phyloP scores from a whole-genome alignment of 2,888 invertebrate genomes.

The Allolobophora icterica region DNA sequence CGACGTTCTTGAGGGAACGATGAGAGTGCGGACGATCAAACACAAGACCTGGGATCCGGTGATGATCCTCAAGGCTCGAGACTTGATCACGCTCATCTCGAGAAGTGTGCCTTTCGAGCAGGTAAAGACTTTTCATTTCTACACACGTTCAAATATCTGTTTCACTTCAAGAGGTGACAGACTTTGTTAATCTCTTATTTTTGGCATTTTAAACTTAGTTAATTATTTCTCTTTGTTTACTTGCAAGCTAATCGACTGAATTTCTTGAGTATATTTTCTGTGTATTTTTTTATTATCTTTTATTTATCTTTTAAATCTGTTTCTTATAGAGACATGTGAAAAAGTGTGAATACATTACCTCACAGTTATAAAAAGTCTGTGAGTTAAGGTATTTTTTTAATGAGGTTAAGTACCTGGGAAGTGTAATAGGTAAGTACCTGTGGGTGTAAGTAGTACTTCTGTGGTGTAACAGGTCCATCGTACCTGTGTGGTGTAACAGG shows the following conservation, averaged over 20 bases:
- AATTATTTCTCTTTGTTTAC: not conserved
- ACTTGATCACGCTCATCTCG: constrained; percentile 91
- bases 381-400: too few relatives aligned
- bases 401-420: too few relatives aligned
- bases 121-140: constrained; percentile 67
- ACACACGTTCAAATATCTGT: not conserved
- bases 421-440: too few relatives aligned
- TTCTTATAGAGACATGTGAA: too few relatives aligned
- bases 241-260: not conserved
- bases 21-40: constrained; percentile 87
- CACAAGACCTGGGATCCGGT: constrained; percentile 97
- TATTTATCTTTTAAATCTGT: too few relatives aligned
- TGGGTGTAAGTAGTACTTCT: too few relatives aligned
- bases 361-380: too few relatives aligned
- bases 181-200: not conserved
- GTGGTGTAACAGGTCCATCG: too few relatives aligned
- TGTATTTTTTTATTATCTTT: not conserved
- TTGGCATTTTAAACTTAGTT: not conserved
- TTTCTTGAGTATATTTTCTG: not conserved
- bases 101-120: constrained; percentile 97
- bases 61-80: constrained; percentile 92
- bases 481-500: too few relatives aligned
- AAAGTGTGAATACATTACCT: too few relatives aligned
- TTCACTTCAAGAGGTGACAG: not conserved
- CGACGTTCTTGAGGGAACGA: constrained; percentile 90